These are phyloP conservation scores for Geodia barretti DNA, from an alignment of 37 sponge, comb jelly and placozoan species.

Conservation along the genomic window DNA sequence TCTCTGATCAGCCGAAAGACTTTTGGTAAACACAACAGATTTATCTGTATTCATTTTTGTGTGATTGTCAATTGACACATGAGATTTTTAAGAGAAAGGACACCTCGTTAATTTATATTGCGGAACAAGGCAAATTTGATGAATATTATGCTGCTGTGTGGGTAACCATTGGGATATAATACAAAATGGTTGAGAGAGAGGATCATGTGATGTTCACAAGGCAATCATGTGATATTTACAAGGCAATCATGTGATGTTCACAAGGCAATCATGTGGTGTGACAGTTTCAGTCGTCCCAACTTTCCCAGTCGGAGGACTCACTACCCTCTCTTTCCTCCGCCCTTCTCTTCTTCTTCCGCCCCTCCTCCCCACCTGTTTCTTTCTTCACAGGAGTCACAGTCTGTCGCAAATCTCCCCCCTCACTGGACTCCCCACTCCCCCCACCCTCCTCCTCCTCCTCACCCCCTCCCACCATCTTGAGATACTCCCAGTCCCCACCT, in stretches of 20 bases:
- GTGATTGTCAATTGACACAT: no score
- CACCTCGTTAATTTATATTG: no score
- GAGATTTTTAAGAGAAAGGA: no score
- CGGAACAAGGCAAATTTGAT: no score
- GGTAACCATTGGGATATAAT: no score
- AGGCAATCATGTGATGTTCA: neutral
- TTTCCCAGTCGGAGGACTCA: slow-evolving; percentile 57
- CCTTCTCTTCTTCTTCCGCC: neutral
- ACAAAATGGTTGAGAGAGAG: neutral
- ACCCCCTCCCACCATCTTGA: neutral
- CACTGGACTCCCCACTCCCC: neutral
- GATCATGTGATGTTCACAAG: neutral
- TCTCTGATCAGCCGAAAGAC: no score
- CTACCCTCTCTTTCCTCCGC: neutral
- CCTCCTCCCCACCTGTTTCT: slow-evolving; percentile 13
- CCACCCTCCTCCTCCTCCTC: neutral
- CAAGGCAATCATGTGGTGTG: neutral
- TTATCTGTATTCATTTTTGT: no score
- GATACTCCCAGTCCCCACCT: neutral
- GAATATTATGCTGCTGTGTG: no score
- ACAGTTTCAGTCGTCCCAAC: slow-evolving; percentile 43
- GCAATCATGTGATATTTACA: neutral
- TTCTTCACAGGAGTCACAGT: no score
- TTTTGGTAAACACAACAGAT: neutral
- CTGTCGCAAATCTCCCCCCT: slow-evolving; percentile 5